Evolutionary conservation across 2,888 invertebrate species (phyloP).

Genomic region (Acanthosepion pharaonis): DNA sequence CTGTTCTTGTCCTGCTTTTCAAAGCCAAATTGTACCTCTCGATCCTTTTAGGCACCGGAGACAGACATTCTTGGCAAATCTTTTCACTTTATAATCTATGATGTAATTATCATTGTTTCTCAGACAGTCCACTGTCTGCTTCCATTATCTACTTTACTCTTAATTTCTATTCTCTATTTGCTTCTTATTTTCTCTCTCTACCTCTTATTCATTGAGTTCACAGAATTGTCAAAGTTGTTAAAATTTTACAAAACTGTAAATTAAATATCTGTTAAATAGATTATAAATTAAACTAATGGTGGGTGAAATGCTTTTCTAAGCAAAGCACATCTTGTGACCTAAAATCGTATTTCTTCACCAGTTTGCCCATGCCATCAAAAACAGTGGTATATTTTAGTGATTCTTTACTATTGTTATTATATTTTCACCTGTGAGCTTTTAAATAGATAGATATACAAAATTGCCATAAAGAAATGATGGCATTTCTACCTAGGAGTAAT

Average conservation of each 20-base stretch:
- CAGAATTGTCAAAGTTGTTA: slow-evolving; percentile 33
- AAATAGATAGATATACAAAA: too few relatives aligned
- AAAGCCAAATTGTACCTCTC: background rate
- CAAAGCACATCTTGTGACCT: background rate
- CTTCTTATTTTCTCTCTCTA: background rate
- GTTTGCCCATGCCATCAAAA: too few relatives aligned
- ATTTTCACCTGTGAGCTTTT: too few relatives aligned
- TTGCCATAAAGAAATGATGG: too few relatives aligned
- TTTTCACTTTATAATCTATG: background rate
- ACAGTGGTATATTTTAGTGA: too few relatives aligned
- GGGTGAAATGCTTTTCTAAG: slow-evolving; percentile 33
- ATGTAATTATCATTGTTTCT: background rate
- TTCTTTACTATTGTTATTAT: too few relatives aligned
- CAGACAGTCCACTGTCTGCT: background rate
- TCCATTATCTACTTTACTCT: background rate
- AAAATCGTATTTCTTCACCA: background rate
- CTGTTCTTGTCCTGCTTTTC: background rate
- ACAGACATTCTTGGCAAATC: slow-evolving; percentile 6
- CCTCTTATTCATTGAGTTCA: background rate
- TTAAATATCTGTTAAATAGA: background rate
- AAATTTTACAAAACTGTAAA: background rate
- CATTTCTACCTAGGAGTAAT: too few relatives aligned
- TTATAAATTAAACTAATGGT: background rate
- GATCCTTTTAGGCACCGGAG: background rate
- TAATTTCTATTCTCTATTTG: background rate